These are phyloP conservation scores for Polypterus bichir DNA, from an alignment of 2,113 vertebrate species.

Conservation along the genomic window DNA sequence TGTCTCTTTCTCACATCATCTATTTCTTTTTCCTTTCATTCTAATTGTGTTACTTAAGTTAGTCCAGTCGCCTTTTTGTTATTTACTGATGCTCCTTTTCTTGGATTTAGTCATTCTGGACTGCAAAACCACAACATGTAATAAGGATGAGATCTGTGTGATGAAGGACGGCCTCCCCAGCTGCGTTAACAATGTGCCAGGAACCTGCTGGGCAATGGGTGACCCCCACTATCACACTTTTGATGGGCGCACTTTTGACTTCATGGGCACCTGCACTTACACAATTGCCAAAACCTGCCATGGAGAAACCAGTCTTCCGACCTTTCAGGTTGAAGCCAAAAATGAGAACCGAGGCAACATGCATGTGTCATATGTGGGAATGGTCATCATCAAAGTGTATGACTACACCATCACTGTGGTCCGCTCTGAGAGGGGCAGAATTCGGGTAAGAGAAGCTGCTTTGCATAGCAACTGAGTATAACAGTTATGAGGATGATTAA, in stretches of 20 bases:
- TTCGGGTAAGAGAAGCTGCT: conserved; percentile 52
- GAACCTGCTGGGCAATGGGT: conserved; percentile 20
- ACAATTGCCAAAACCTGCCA: conserved; percentile 27
- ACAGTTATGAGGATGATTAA: too few species aligned
- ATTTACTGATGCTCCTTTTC: too few species aligned
- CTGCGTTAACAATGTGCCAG: conserved; percentile 21
- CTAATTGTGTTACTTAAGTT: too few species aligned
- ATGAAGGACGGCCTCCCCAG: conserved; percentile 21
- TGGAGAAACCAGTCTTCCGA: conserved; percentile 10
- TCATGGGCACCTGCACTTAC: conserved; percentile 26
- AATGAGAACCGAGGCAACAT: conserved; percentile 32
- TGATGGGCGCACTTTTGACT: conserved; percentile 17
- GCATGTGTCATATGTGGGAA: conserved; percentile 30
- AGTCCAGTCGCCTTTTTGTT: too few species aligned
- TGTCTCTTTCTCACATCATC: too few species aligned
- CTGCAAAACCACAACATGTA: conserved; percentile 28
- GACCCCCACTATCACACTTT: conserved; percentile 24
- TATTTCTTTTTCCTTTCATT: too few species aligned
- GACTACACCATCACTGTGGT: conserved; percentile 24
- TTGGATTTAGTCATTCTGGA: too few species aligned
- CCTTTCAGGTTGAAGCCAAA: conserved; percentile 38
- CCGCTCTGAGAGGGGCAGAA: conserved; percentile 38
- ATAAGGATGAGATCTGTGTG: conserved; percentile 25
- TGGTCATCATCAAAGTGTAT: conserved; percentile 36
- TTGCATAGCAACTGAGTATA: too few species aligned